Evolutionary conservation across 2,888 invertebrate genomes (phyloP).

Genomic region (Neuroscelio doddi): DNA sequence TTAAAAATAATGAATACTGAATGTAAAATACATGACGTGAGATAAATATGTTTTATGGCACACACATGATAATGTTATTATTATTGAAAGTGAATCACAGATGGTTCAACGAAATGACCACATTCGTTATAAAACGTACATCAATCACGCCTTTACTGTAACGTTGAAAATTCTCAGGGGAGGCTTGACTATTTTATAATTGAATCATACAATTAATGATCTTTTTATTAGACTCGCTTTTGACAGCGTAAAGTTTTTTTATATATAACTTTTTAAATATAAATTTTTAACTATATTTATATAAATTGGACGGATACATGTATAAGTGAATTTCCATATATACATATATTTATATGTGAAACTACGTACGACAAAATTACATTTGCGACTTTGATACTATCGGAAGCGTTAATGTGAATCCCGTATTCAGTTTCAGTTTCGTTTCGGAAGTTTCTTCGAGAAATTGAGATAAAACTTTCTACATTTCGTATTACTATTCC

Average conservation of each 20-base stretch:
- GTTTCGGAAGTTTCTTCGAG: slow-evolving; percentile 36
- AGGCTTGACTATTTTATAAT: too few relatives aligned
- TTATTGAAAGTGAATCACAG: too few relatives aligned
- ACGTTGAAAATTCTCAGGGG: too few relatives aligned
- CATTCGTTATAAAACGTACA: too few relatives aligned
- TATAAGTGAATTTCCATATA: slow-evolving; percentile 14
- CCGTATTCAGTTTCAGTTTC: slow-evolving; percentile 33
- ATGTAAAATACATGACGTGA: too few relatives aligned
- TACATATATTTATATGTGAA: slow-evolving; percentile 28
- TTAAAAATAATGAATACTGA: too few relatives aligned
- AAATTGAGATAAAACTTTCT: slow-evolving; percentile 41
- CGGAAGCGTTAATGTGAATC: slow-evolving; percentile 29
- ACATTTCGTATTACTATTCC: slow-evolving; percentile 32
- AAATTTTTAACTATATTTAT: background rate
- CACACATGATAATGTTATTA: too few relatives aligned
- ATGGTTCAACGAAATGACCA: too few relatives aligned
- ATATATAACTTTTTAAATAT: too few relatives aligned
- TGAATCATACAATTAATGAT: background rate
- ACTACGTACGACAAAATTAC: slow-evolving; percentile 26
- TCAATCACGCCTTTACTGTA: too few relatives aligned
- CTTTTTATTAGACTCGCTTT: background rate
- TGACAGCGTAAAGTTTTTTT: too few relatives aligned
- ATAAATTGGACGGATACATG: background rate
- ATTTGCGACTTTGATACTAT: slow-evolving; percentile 32
- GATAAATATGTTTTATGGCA: too few relatives aligned